phyloP scores from a whole-genome alignment of 2,113 vertebrate genomes.

The Prionailurus viverrinus region DNA sequence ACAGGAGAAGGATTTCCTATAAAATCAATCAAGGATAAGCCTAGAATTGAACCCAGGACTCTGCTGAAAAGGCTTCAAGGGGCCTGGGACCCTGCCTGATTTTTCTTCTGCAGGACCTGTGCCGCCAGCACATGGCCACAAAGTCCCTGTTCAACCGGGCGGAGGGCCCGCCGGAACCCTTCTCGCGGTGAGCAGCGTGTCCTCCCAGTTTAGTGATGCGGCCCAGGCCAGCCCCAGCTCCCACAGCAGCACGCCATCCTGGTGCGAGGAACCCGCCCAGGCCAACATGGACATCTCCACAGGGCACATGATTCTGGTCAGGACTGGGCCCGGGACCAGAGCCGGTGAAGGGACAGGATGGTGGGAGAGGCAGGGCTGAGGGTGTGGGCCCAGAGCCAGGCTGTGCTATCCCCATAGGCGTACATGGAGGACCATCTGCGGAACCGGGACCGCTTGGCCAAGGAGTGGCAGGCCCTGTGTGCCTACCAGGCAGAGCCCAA shows the following conservation, averaged over 20 bases:
- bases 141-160: slow-evolving; percentile 93
- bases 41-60: neutral
- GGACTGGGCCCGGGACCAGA: slow-evolving; percentile 44
- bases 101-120: slow-evolving; percentile 92
- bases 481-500: slow-evolving; percentile 98
- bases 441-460: slow-evolving; percentile 96
- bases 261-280: slow-evolving; percentile 99
- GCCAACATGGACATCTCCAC: slow-evolving; percentile 99
- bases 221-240: slow-evolving; percentile 98
- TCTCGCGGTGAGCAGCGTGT: slow-evolving; percentile 98
- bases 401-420: slow-evolving; percentile 85
- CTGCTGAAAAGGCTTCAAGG: neutral
- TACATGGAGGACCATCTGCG: slow-evolving; percentile 99
- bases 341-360: neutral
- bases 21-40: neutral
- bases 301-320: slow-evolving; percentile 99
- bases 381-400: slow-evolving; percentile 1
- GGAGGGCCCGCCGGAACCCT: slow-evolving; percentile 92
- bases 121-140: slow-evolving; percentile 98
- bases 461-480: slow-evolving; percentile 98
- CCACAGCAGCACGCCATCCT: slow-evolving; percentile 98
- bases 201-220: slow-evolving; percentile 97
- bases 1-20: neutral
- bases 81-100: neutral
- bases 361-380: neutral